Evolutionary conservation across 2,888 invertebrate species (phyloP).

Genomic region (Carterocephalus palaemon): DNA sequence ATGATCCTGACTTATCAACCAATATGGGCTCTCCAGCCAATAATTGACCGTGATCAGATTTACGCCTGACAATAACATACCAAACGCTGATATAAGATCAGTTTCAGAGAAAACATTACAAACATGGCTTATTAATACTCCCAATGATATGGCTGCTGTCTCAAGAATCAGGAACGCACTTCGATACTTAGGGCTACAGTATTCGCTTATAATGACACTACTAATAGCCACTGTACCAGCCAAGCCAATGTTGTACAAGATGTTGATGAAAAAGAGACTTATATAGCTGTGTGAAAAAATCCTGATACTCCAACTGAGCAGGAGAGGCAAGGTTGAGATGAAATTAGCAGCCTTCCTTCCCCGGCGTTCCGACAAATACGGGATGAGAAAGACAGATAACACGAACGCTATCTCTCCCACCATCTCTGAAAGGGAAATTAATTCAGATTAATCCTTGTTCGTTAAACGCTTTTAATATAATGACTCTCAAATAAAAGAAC

Average conservation of each 20-base stretch:
- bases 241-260: conserved; percentile 14
- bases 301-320: conserved; percentile 14
- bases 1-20: conserved; percentile 16
- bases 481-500: conserved; percentile 1
- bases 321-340: conserved; percentile 6
- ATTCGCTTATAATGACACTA: conserved; percentile 15
- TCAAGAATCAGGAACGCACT: conserved; percentile 18
- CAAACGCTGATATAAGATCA: conserved; percentile 10
- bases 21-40: conserved; percentile 18
- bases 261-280: conserved; percentile 4
- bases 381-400: conserved; percentile 15
- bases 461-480: not conserved
- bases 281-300: conserved; percentile 3
- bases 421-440: conserved; percentile 18
- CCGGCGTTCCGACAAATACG: conserved; percentile 12
- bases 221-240: conserved; percentile 15
- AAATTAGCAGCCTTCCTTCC: conserved; percentile 15
- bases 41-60: conserved; percentile 9
- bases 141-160: conserved; percentile 20
- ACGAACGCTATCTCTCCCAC: conserved; percentile 17
- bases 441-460: conserved; percentile 6
- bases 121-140: conserved; percentile 15
- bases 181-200: conserved; percentile 16
- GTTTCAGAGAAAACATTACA: conserved; percentile 18
- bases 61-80: conserved; percentile 11